Base-by-base conservation (phyloP, 2,888 invertebrate genomes). In the Dolomedes plantarius region DNA sequence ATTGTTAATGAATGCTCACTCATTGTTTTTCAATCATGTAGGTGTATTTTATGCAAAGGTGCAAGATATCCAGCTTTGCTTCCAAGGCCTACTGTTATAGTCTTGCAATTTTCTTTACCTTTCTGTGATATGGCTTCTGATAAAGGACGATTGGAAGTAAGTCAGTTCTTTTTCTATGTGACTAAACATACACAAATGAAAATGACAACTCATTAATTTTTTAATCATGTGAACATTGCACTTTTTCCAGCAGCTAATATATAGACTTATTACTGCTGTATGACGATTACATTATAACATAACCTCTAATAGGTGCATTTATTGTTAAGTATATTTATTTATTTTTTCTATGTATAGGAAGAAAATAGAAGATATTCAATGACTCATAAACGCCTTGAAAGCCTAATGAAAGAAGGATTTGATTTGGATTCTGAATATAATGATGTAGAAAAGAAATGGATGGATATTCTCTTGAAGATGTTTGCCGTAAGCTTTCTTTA, bases 31-130 rank as follows among this genome's bases (percentile, higher is more conserved):
- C 32, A 9, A 29, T 46, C 41, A 65, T 77, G 16, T 56, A 91
- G 96, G 56, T 96, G 95, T 16, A 95, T 98, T 31, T 93, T 96
- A 75, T 98, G 98, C 90, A 95, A 96, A 90, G 97, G 97, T n/a
- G 93, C 95, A 23, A 93, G 94, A 19, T 98, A 96, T 92, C 98
- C 98, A 0, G 93, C 94, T 32, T 96, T 97, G 0, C 94, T 94
- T 28, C 98, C 98, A 0, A 94, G 96, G 75, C 98, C 98, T 0
- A 95, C 95, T 87, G 93, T 97, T 5, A 93, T 94, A 16, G 95
- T 97, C 90, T 91, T 98, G 88, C 93, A 94, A 1, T 93, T 92
- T 86, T 90, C 94, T 93, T 91, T 96, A 78, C 96, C 96, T 0
- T 91, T 97, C 0, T 96, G 96, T 91, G 96, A 96, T 90, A 90